phyloP scores from a whole-genome alignment of 2,797 vertebrate species.

The Oreortyx pictus region DNA sequence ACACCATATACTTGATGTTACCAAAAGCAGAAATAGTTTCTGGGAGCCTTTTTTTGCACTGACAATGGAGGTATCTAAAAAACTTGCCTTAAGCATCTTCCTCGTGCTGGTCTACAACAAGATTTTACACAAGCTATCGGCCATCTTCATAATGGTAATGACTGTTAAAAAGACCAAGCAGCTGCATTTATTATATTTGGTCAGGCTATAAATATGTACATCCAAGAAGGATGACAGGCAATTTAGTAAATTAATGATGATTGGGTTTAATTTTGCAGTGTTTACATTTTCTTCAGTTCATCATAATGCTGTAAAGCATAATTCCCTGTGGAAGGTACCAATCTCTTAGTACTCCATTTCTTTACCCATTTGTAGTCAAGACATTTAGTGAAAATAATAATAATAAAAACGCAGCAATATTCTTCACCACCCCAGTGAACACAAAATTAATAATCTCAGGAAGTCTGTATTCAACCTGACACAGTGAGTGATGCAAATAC shows the following conservation, averaged over 20 bases:
- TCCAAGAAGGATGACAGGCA: background rate
- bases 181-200: background rate
- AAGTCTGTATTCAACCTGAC: conserved; percentile 55
- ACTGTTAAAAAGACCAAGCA: conserved; percentile 15
- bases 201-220: background rate
- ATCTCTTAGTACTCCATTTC: conserved; percentile 1
- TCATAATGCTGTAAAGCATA: background rate
- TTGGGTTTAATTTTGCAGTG: conserved; percentile 7
- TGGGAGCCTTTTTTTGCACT: background rate
- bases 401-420: conserved; percentile 28
- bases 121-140: conserved; percentile 14
- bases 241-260: conserved; percentile 40
- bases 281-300: conserved; percentile 33
- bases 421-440: conserved; percentile 56
- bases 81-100: background rate
- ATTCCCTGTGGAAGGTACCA: conserved; percentile 1
- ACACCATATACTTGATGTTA: conserved; percentile 1
- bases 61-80: background rate
- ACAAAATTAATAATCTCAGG: conserved; percentile 73
- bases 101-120: background rate
- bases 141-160: conserved; percentile 38
- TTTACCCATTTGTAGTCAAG: conserved; percentile 38
- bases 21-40: background rate
- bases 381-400: conserved; percentile 57
- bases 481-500: conserved; percentile 48